These are phyloP conservation scores for Conus canariensis DNA, from an alignment of 2,888 invertebrate species.

Conservation along the genomic window DNA sequence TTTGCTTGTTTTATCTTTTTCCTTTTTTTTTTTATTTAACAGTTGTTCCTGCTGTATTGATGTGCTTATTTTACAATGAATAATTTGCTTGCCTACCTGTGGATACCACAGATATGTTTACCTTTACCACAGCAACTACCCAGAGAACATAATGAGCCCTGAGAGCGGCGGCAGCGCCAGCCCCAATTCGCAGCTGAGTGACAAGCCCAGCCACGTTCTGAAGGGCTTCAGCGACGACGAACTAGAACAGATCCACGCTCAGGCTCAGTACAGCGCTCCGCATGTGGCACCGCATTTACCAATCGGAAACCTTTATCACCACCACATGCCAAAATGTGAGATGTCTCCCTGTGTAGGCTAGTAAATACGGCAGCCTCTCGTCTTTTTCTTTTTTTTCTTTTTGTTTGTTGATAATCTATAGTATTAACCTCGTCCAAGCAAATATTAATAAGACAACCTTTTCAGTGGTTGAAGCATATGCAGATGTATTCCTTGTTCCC, in stretches of 20 bases:
- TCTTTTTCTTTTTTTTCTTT: too few species aligned
- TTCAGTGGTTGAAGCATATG: too few species aligned
- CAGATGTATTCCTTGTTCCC: too few species aligned
- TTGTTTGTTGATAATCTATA: too few species aligned
- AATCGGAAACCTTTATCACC: constrained; percentile 78
- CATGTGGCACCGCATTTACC: constrained; percentile 70
- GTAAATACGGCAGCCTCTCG: too few species aligned
- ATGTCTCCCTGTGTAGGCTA: background rate
- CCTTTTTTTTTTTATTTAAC: background rate
- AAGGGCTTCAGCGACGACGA: constrained; percentile 95
- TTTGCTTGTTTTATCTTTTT: background rate
- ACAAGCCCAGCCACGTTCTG: constrained; percentile 95
- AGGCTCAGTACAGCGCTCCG: constrained; percentile 66
- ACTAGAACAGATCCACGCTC: constrained; percentile 73
- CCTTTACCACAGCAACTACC: constrained; percentile 1
- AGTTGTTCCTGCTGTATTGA: background rate
- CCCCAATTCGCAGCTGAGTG: constrained; percentile 92
- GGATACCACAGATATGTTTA: background rate
- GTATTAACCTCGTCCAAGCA: too few species aligned
- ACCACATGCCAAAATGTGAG: constrained; percentile 71
- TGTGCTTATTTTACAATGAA: background rate
- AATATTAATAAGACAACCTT: too few species aligned
- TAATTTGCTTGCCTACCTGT: background rate
- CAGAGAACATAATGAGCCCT: constrained; percentile 72
- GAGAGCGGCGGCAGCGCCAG: constrained; percentile 88